phyloP scores from a whole-genome alignment of 2,113 vertebrate species.

The human region DNA sequence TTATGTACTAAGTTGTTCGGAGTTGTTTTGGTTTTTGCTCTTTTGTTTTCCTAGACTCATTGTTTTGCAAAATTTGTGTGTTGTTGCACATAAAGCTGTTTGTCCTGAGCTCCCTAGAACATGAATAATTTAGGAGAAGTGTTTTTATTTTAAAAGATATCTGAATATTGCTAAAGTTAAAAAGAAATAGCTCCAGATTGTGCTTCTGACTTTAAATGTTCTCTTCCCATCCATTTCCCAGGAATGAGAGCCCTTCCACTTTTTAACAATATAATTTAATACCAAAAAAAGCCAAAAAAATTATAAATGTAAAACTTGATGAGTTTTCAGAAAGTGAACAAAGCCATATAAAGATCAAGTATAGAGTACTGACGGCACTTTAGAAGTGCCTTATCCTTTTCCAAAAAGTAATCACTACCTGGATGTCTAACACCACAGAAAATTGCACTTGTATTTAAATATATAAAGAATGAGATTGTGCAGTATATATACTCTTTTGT shows the following conservation, averaged over 20 bases:
- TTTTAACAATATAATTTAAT: neutral
- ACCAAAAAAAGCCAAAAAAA: neutral
- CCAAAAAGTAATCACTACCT: neutral
- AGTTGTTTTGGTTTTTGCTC: neutral
- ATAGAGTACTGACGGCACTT: neutral
- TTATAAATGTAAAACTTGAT: neutral
- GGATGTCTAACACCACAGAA: neutral
- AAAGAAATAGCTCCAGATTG: neutral
- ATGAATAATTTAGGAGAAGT: neutral
- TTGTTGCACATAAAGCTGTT: neutral
- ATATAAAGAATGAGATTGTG: neutral
- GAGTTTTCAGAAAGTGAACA: neutral
- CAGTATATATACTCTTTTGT: neutral
- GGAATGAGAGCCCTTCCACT: neutral
- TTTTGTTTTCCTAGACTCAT: neutral
- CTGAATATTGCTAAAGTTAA: neutral
- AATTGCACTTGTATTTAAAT: neutral
- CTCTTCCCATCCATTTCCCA: neutral
- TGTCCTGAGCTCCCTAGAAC: neutral
- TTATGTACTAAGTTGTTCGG: neutral
- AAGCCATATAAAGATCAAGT: neutral
- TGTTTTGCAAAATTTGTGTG: neutral
- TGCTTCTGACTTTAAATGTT: neutral
- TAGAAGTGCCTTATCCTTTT: neutral
- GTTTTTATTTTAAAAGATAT: constrained; percentile 26